A percentile compares a stretch with the other conserved stretches of the same genome.
Conservation (phyloP, 2,888 invertebrate species). For the Drosophila kuntzei region DNA sequence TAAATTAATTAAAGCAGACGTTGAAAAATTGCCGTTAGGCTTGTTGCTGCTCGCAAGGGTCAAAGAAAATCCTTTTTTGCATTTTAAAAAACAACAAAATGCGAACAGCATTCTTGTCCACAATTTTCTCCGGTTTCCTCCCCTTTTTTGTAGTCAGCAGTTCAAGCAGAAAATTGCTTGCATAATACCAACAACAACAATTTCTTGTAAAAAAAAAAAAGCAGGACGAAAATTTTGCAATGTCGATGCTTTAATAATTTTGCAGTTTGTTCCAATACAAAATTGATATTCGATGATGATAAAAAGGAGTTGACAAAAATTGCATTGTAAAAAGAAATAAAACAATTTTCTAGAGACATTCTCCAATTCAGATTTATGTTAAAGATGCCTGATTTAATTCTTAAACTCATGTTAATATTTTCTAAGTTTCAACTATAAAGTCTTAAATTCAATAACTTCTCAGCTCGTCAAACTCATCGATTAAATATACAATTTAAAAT, state of each 20-base stretch:
- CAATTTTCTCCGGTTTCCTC: conserved; percentile 25
- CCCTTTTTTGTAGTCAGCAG: not conserved
- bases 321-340: no score
- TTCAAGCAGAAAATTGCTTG: conserved; percentile 6
- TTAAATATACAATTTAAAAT: no score
- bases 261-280: not conserved
- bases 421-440: no score
- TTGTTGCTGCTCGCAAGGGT: not conserved
- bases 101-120: conserved; percentile 2
- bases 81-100: conserved; percentile 9
- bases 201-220: not conserved
- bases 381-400: no score
- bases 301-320: no score
- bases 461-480: no score
- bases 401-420: no score
- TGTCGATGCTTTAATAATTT: not conserved
- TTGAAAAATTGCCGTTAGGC: not conserved
- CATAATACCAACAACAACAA: not conserved
- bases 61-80: conserved; percentile 2
- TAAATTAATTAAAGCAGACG: conserved; percentile 35
- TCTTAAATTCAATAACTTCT: no score
- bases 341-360: no score
- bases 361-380: no score
- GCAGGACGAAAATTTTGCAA: not conserved
- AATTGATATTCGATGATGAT: no score